Conservation (phyloP, 2,113 vertebrate species). For the Cariama cristata region DNA sequence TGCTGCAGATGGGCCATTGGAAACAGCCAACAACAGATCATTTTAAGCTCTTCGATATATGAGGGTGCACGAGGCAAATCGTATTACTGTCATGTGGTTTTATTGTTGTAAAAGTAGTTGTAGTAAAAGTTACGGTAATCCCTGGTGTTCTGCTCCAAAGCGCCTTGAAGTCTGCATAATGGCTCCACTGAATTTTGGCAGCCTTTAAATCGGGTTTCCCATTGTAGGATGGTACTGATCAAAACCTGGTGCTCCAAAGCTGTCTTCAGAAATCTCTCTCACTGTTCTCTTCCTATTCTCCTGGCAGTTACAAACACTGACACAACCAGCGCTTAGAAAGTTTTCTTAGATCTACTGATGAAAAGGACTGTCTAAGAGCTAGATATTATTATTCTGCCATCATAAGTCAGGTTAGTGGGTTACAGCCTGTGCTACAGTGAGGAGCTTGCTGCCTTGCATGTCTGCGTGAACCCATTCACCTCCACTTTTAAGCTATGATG, state of each 20-base stretch:
- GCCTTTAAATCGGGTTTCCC: background rate
- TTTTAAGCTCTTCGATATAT: background rate
- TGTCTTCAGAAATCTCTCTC: background rate
- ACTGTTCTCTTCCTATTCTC: background rate
- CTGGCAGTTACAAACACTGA: background rate
- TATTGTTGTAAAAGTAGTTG: background rate
- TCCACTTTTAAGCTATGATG: background rate
- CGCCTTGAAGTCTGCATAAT: background rate
- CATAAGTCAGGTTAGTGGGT: constrained; percentile 30
- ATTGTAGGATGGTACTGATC: background rate
- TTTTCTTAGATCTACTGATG: constrained; percentile 17
- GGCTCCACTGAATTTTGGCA: background rate
- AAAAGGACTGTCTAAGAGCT: background rate
- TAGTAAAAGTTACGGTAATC: background rate
- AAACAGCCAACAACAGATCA: background rate
- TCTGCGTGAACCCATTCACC: background rate
- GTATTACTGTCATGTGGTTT: background rate
- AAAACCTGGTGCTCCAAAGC: background rate
- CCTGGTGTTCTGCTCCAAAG: background rate
- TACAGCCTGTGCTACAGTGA: background rate
- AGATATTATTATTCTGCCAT: background rate
- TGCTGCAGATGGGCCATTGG: background rate
- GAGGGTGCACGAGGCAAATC: background rate
- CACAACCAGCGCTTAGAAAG: background rate
- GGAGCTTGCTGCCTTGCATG: background rate